These are phyloP conservation scores for Megalopta genalis DNA, from an alignment of 1,140 invertebrate species.

Conservation along the genomic window DNA sequence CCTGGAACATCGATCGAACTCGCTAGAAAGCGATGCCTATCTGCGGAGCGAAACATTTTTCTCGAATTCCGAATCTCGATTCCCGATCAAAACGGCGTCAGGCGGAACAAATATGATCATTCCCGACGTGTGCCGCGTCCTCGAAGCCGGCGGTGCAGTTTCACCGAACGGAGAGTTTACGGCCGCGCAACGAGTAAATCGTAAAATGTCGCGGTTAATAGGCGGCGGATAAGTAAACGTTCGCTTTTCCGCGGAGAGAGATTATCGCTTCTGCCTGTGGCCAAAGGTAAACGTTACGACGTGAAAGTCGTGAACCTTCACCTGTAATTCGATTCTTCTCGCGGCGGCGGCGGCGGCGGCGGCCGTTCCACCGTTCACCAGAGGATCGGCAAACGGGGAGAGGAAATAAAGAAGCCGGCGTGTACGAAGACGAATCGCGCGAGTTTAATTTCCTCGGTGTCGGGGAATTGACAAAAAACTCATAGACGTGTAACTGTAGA, in stretches of 20 bases:
- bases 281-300: conserved; percentile 46
- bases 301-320: conserved; percentile 53
- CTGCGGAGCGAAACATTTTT: no score
- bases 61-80: no score
- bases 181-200: neutral
- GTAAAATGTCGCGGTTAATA: conserved; percentile 29
- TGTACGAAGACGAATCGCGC: conserved; percentile 47
- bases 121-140: no score
- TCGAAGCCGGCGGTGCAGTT: no score
- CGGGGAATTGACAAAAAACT: conserved; percentile 53
- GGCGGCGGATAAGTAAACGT: conserved; percentile 33
- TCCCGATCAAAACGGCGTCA: no score
- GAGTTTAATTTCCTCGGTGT: conserved; percentile 55
- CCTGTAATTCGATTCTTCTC: conserved; percentile 60
- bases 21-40: no score
- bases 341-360: conserved; percentile 25
- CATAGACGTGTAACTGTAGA: conserved; percentile 52
- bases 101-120: no score
- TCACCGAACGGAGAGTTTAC: neutral
- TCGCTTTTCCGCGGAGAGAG: conserved; percentile 21
- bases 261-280: conserved; percentile 30
- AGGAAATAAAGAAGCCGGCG: conserved; percentile 43
- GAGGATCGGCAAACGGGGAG: conserved; percentile 15
- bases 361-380: conserved; percentile 42
- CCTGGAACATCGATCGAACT: no score